Conservation (phyloP, 2,888 invertebrate genomes). For the Brachyopa scutellaris region DNA sequence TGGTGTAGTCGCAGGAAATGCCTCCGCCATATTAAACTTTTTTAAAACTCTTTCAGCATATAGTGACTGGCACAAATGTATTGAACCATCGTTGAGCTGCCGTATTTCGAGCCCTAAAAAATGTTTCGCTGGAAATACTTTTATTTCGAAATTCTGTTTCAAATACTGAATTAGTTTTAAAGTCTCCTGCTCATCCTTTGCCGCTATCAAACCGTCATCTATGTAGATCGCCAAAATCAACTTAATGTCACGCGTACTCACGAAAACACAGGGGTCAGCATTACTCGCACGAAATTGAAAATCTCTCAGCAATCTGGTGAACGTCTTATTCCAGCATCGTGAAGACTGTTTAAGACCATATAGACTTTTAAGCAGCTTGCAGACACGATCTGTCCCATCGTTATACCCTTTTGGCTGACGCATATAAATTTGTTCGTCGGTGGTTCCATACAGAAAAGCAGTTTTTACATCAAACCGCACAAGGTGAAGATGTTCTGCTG, state of each 20-base stretch:
- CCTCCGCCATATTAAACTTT: slow-evolving; percentile 29
- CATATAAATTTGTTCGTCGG: slow-evolving; percentile 51
- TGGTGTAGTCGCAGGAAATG: background rate
- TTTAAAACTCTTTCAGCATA: slow-evolving; percentile 39
- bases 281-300: slow-evolving; percentile 70
- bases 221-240: slow-evolving; percentile 67
- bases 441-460: slow-evolving; percentile 51
- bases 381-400: slow-evolving; percentile 59
- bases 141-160: slow-evolving; percentile 78
- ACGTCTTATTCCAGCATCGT: slow-evolving; percentile 68
- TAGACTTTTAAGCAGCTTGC: slow-evolving; percentile 61
- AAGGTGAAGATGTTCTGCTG: slow-evolving; percentile 16
- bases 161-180: slow-evolving; percentile 41
- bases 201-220: slow-evolving; percentile 76
- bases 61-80: slow-evolving; percentile 16
- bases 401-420: slow-evolving; percentile 57
- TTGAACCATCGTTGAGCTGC: slow-evolving; percentile 8
- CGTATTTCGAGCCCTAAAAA: slow-evolving; percentile 71
- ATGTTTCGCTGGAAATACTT: slow-evolving; percentile 79
- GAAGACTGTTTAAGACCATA: slow-evolving; percentile 73
- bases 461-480: slow-evolving; percentile 52
- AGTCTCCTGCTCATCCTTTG: slow-evolving; percentile 70
- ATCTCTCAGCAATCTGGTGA: slow-evolving; percentile 64
- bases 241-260: slow-evolving; percentile 48
- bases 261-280: slow-evolving; percentile 74